Percentiles rank a stretch among this genome's conserved stretches.
Conservation (phyloP, 2,113 vertebrate species). For the Hassar affinis region DNA sequence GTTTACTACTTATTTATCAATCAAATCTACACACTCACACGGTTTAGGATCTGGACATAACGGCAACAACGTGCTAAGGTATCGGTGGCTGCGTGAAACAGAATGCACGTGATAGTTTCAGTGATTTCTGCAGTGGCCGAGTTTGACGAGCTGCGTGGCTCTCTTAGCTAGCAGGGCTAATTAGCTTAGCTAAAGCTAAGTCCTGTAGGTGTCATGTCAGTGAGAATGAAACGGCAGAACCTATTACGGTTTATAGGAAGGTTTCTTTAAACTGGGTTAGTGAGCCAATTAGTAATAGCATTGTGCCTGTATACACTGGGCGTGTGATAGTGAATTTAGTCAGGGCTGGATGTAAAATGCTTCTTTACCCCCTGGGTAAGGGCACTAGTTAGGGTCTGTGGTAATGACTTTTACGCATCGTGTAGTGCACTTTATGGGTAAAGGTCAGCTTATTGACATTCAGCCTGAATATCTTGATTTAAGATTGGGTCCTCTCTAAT, state of each 20-base stretch:
- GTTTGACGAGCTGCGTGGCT: conserved; percentile 28
- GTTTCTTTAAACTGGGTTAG: background rate
- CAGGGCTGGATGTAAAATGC: background rate
- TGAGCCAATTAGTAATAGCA: background rate
- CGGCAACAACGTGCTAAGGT: no score
- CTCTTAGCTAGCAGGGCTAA: conserved; percentile 11
- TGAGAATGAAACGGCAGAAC: background rate
- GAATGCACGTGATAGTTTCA: background rate
- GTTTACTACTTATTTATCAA: background rate
- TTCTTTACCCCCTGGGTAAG: background rate
- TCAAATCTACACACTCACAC: no score
- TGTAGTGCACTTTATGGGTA: background rate
- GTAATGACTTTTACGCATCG: no score
- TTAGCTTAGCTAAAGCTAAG: conserved; percentile 21
- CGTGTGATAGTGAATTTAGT: background rate
- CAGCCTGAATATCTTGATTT: background rate
- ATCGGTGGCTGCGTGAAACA: background rate
- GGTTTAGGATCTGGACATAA: background rate
- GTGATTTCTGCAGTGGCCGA: background rate
- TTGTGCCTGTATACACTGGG: background rate
- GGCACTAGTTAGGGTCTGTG: background rate
- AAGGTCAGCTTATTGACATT: background rate
- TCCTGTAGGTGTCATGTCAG: conserved; percentile 36
- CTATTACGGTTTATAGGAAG: background rate
- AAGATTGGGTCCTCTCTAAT: background rate